Evolutionary conservation across 35 echinoderm and acorn worm species (phyloP).

Genomic region (Ophioderma brevispina): DNA sequence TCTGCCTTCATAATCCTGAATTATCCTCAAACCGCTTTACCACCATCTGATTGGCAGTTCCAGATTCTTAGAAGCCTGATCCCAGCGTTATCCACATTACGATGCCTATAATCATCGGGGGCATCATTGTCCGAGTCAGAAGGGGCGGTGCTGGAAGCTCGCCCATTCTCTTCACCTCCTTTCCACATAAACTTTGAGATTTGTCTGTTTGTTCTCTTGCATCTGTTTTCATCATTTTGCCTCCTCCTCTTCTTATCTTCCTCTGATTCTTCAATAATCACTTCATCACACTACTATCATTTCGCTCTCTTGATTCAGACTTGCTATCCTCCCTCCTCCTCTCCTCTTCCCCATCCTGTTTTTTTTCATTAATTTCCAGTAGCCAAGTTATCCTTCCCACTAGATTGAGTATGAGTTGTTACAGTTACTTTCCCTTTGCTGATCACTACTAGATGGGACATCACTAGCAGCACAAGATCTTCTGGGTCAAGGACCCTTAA

Average conservation of each 20-base stretch:
- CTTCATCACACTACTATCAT: neutral
- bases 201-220: neutral
- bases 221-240: neutral
- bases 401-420: too few relatives aligned
- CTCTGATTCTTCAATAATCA: neutral
- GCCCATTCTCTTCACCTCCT: neutral
- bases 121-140: slow-evolving; percentile 10
- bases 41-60: too few relatives aligned
- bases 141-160: neutral
- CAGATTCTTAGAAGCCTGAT: neutral
- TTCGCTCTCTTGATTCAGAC: too few relatives aligned
- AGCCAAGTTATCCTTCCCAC: too few relatives aligned
- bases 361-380: neutral
- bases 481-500: too few relatives aligned
- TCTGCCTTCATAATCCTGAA: neutral
- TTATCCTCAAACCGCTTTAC: neutral
- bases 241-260: neutral
- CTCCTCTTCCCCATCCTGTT: neutral
- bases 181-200: neutral
- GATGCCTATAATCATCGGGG: neutral
- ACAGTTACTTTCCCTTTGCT: neutral
- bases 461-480: too few relatives aligned
- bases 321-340: slow-evolving; percentile 16
- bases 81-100: neutral
- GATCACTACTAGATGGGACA: too few relatives aligned